Percentiles rank a stretch among this genome's conserved stretches.
Evolutionary conservation across 2,888 invertebrate species (phyloP).

Genomic region (Schizotus pectinicornis): DNA sequence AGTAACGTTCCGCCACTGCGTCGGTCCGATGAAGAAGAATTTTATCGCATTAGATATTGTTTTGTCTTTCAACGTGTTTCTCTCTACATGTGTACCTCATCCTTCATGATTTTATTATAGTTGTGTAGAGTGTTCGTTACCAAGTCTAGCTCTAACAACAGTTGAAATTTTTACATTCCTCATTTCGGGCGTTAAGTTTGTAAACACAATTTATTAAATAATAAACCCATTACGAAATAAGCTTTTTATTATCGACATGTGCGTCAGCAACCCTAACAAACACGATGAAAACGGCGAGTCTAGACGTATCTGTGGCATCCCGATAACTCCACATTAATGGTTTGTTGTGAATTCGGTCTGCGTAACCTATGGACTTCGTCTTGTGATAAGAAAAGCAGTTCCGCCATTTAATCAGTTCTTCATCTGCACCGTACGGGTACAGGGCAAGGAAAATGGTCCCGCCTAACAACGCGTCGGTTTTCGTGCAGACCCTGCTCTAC

Average conservation of each 20-base stretch:
- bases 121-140: neutral
- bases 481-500: slow-evolving; percentile 50
- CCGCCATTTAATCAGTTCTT: slow-evolving; percentile 30
- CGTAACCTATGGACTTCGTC: slow-evolving; percentile 46
- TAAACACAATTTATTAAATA: slow-evolving; percentile 48
- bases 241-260: neutral
- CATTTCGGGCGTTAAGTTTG: slow-evolving; percentile 40
- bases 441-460: slow-evolving; percentile 37
- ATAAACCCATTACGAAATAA: slow-evolving; percentile 39
- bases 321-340: neutral
- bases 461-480: slow-evolving; percentile 44
- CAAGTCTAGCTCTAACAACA: slow-evolving; percentile 24
- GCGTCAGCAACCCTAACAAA: neutral
- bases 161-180: slow-evolving; percentile 35
- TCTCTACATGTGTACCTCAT: slow-evolving; percentile 16
- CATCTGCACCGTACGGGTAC: neutral
- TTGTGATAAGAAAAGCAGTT: slow-evolving; percentile 36
- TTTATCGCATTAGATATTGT: neutral
- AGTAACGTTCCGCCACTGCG: too few species aligned
- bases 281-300: neutral
- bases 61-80: slow-evolving; percentile 25
- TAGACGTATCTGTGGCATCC: slow-evolving; percentile 15
- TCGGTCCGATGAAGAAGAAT: neutral
- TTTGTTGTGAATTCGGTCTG: slow-evolving; percentile 20
- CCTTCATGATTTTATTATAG: neutral